phyloP scores from a whole-genome alignment of 23 tunicate genomes.

The Phallusia fumigata region DNA sequence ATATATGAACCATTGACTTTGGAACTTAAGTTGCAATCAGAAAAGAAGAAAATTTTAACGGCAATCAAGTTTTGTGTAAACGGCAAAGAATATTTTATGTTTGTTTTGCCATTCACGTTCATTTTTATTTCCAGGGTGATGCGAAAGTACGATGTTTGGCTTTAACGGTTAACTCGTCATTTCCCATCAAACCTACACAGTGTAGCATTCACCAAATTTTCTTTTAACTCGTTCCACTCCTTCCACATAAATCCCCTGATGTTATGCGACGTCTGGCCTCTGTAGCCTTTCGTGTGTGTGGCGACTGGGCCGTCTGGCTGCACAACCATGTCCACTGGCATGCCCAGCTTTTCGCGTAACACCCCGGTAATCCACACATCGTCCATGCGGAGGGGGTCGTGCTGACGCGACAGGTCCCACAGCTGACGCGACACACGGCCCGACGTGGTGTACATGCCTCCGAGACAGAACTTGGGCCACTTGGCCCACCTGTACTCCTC shows the following conservation, averaged over 20 bases:
- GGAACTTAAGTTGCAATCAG: too few relatives aligned
- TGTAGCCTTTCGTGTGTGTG: background rate
- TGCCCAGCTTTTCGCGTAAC: constrained; percentile 12
- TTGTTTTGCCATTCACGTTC: too few relatives aligned
- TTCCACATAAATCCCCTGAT: background rate
- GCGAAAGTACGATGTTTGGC: too few relatives aligned
- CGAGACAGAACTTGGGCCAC: constrained; percentile 16
- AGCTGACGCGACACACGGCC: background rate
- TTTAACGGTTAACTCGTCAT: too few relatives aligned
- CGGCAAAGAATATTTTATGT: too few relatives aligned
- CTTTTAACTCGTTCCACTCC: background rate
- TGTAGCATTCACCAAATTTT: background rate
- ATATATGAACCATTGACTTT: too few relatives aligned
- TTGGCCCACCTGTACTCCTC: background rate
- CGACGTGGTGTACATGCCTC: constrained; percentile 21
- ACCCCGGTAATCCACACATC: constrained; percentile 27
- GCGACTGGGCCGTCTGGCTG: background rate
- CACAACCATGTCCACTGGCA: background rate
- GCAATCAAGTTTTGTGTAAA: too few relatives aligned
- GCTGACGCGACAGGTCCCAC: background rate
- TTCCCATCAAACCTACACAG: too few relatives aligned
- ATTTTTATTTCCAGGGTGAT: too few relatives aligned
- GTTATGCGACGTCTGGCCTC: background rate
- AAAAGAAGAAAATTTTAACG: too few relatives aligned
- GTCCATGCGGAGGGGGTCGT: background rate